Evolutionary conservation across 1,140 invertebrate genomes (phyloP), one percentile per base, ranked within the genome.

Genomic region (Caenorhabditis elegans): DNA sequence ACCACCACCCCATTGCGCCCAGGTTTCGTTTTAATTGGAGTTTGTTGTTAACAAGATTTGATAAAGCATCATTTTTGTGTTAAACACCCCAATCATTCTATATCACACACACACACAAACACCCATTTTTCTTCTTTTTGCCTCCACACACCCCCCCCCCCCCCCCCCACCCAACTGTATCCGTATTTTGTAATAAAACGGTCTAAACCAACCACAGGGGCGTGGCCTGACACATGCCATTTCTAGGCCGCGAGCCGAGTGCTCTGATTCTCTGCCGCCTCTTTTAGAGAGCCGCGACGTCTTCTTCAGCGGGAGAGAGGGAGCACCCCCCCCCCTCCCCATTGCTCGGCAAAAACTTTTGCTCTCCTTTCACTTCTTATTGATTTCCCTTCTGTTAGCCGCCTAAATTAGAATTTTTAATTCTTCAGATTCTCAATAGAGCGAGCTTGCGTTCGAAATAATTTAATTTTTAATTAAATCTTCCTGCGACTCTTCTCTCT

Each of bases 1-100:
- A 19, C 55, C 51, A 55, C 24, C 22, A 24, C 15, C 51, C 39
- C 39, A 43, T 11, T 8, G n/a, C 15, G 11, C 55, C 28, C 55
- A 65, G 51, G 19, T 28, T 15, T 26, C 51, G 24, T 26, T 55
- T 65, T 34, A 26, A 65, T 65, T 65, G 55, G 55, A 65, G 55
- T 65, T 65, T 65, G 55, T 65, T 65, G 55, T 65, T 65, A 65
- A 65, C 55, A 65, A 65, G 55, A 65, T 65, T 65, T 65, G 55
- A 65, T 65, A 65, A 65, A 65, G 55, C 55, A 65, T 65, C 55
- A 65, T 65, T 65, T n/a, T 65, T 65, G 55, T 65, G 55, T 65
- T 65, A 65, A 65, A 65, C 55, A 65, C 55, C 24, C 39, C 22
- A 60, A 34, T n/a, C n/a, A 31, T 53, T 53, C 22, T 13, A 19